These are phyloP conservation scores for Rhombomys opimus DNA, from an alignment of 2,113 vertebrate genomes.

Conservation along the genomic window DNA sequence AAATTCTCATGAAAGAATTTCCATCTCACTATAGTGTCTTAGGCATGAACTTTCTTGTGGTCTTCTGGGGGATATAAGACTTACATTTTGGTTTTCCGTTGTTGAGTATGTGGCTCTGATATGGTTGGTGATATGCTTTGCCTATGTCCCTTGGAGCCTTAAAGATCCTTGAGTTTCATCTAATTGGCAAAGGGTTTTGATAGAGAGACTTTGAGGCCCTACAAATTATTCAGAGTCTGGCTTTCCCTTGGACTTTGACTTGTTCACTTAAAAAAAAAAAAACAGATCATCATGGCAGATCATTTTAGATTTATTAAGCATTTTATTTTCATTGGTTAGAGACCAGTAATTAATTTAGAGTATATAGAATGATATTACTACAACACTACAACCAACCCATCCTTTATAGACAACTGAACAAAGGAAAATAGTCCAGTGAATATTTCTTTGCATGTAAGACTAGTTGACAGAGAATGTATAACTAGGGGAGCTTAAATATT, in stretches of 20 bases:
- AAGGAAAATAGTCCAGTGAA: slow-evolving; percentile 19
- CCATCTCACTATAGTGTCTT: not conserved
- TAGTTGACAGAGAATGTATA: not conserved
- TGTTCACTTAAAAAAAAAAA: not conserved
- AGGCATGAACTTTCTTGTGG: not conserved
- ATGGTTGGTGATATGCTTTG: not conserved
- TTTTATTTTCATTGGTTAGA: not conserved
- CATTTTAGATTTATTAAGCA: slow-evolving; percentile 5
- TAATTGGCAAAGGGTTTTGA: slow-evolving; percentile 14
- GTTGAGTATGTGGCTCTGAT: not conserved
- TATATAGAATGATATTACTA: not conserved
- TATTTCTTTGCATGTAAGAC: not conserved
- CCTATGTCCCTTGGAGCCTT: not conserved
- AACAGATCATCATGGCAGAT: not conserved
- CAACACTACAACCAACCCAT: not conserved
- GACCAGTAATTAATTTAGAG: not conserved
- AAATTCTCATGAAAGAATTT: slow-evolving; percentile 2
- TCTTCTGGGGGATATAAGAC: not conserved
- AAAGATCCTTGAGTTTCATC: not conserved
- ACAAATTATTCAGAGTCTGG: not conserved
- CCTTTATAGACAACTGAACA: not conserved
- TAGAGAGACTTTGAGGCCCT: not conserved
- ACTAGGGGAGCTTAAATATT: not conserved
- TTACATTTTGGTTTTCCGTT: not conserved
- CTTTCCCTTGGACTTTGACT: not conserved